A percentile compares a stretch with the other conserved stretches of the same genome.
These are phyloP conservation scores for Megathymus violae DNA, from an alignment of 1,140 invertebrate genomes.

Conservation along the genomic window DNA sequence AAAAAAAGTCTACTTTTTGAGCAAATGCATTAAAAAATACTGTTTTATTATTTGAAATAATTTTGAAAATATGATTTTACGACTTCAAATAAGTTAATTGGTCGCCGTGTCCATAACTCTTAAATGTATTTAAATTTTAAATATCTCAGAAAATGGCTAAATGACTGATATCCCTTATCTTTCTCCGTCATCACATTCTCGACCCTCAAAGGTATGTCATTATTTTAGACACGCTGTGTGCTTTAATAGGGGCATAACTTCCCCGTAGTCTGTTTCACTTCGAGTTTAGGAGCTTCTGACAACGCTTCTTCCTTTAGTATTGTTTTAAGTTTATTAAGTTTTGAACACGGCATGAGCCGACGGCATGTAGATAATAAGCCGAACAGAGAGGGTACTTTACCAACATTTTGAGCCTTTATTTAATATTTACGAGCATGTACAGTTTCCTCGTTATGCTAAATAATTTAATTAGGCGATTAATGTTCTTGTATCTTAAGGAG, in stretches of 20 bases:
- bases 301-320: conserved; percentile 70
- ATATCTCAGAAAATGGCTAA: too few species aligned
- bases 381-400: conserved; percentile 41
- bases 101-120: too few species aligned
- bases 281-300: conserved; percentile 68
- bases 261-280: conserved; percentile 62
- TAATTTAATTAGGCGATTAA: conserved; percentile 29
- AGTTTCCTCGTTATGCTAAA: conserved; percentile 16
- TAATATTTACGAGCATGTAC: conserved; percentile 12
- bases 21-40: too few species aligned
- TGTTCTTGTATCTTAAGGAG: conserved; percentile 21
- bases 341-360: conserved; percentile 68
- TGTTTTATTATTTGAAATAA: too few species aligned
- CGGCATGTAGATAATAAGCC: conserved; percentile 63
- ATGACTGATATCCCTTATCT: conserved; percentile 6
- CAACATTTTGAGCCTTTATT: conserved; percentile 29
- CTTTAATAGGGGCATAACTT: conserved; percentile 69
- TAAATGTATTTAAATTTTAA: too few species aligned
- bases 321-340: conserved; percentile 78
- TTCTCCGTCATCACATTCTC: conserved; percentile 14
- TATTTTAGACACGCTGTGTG: conserved; percentile 64
- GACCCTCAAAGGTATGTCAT: conserved; percentile 44
- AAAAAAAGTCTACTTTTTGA: too few species aligned
- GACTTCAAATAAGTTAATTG: too few species aligned
- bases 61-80: too few species aligned